Conservation (phyloP, 2,888 invertebrate genomes). For the Plebejus melissa region DNA sequence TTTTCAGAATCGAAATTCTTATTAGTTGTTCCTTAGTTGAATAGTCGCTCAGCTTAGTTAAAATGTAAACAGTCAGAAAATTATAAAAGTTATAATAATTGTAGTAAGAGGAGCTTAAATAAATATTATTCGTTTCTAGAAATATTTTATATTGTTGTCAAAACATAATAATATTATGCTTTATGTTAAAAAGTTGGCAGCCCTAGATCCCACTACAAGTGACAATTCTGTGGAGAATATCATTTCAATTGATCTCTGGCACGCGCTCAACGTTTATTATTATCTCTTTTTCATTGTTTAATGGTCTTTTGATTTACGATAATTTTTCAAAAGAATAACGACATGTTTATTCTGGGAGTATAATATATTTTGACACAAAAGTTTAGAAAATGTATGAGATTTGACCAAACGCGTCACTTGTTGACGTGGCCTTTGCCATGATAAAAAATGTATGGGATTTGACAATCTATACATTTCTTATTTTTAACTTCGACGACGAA, state of each 20-base stretch:
- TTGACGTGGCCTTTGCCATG: too few relatives aligned
- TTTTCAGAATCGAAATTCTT: too few relatives aligned
- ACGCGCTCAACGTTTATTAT: slow-evolving; percentile 33
- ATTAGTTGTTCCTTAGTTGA: too few relatives aligned
- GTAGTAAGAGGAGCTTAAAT: neutral
- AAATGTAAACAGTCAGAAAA: neutral
- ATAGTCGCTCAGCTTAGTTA: neutral
- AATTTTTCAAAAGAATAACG: neutral
- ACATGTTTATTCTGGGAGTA: neutral
- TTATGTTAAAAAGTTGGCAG: neutral
- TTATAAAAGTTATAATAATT: neutral
- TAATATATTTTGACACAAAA: neutral
- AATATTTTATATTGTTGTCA: neutral
- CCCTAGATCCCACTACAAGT: neutral
- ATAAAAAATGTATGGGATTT: too few relatives aligned
- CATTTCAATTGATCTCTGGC: slow-evolving; percentile 35
- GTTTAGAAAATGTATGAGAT: neutral
- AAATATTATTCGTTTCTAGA: neutral
- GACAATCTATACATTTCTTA: too few relatives aligned
- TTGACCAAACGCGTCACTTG: neutral
- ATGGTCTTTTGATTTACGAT: slow-evolving; percentile 2
- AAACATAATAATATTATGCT: neutral
- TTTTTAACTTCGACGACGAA: too few relatives aligned
- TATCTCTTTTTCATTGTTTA: slow-evolving; percentile 20
- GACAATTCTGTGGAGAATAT: neutral